A percentile compares a stretch with the other conserved stretches of the same genome.
Conservation (phyloP, 2,888 invertebrate genomes). For the Caprella mutica region DNA sequence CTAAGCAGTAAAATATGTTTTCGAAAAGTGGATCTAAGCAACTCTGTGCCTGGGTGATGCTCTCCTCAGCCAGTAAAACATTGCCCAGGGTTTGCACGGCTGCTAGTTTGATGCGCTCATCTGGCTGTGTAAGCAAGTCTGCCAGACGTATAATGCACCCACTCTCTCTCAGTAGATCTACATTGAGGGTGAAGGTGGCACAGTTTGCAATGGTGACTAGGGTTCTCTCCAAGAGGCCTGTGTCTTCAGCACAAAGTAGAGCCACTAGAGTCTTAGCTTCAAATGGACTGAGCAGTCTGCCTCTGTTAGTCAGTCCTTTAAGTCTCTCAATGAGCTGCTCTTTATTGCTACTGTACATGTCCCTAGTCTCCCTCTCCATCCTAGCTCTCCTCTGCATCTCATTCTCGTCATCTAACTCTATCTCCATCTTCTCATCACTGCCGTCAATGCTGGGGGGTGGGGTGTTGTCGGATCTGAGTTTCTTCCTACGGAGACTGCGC, state of each 20-base stretch:
- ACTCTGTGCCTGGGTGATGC: conserved; percentile 45
- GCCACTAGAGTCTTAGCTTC: conserved; percentile 45
- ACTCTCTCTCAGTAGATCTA: conserved; percentile 45
- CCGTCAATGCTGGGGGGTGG: background rate
- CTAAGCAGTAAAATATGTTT: conserved; percentile 39
- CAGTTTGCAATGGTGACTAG: conserved; percentile 46
- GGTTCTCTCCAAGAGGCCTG: conserved; percentile 43
- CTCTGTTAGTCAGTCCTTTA: conserved; percentile 38
- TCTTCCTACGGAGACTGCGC: conserved; percentile 27
- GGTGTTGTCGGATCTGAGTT: background rate
- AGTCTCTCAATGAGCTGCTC: conserved; percentile 39
- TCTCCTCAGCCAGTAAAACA: conserved; percentile 46
- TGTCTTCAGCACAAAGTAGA: conserved; percentile 44
- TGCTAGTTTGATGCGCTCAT: conserved; percentile 40
- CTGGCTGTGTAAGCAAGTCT: conserved; percentile 41
- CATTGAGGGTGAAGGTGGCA: conserved; percentile 46
- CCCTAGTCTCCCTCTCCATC: conserved; percentile 36
- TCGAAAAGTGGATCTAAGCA: conserved; percentile 45
- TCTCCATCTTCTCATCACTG: conserved; percentile 2
- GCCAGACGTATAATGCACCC: conserved; percentile 44
- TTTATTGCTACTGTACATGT: conserved; percentile 38
- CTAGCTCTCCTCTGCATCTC: conserved; percentile 13
- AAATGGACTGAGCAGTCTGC: conserved; percentile 41
- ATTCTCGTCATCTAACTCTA: conserved; percentile 12
- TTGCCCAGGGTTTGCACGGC: conserved; percentile 46